Conservation (phyloP, 2,113 vertebrate genomes). For the Herpetotheres cachinnans region DNA sequence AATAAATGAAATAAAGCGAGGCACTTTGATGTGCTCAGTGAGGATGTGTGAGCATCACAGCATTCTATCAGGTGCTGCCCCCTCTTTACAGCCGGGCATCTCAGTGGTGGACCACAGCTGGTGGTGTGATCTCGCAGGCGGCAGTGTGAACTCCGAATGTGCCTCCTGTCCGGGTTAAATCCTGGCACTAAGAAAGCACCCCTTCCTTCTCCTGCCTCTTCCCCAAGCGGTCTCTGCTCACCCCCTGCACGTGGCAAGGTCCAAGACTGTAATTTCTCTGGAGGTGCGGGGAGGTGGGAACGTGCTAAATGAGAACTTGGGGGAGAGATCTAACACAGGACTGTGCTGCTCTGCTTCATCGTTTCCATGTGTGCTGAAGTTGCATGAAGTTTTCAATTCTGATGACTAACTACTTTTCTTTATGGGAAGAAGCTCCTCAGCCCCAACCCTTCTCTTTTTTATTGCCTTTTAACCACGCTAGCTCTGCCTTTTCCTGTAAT, state of each 20-base stretch:
- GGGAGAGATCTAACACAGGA: not conserved
- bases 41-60: not conserved
- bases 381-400: not conserved
- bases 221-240: not conserved
- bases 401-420: slow-evolving; percentile 53
- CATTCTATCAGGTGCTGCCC: not conserved
- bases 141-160: accelerated
- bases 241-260: accelerated
- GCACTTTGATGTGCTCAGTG: not conserved
- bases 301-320: not conserved
- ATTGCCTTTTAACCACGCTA: slow-evolving; percentile 8
- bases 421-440: slow-evolving; percentile 25
- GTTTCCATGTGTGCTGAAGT: slow-evolving; percentile 29
- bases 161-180: not conserved
- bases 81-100: not conserved
- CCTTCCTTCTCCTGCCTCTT: not conserved
- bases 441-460: slow-evolving; percentile 25
- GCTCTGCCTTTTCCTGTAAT: slow-evolving; percentile 62
- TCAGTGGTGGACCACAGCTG: accelerated
- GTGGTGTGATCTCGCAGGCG: accelerated
- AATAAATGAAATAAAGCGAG: not conserved
- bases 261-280: not conserved
- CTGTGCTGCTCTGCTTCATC: not conserved
- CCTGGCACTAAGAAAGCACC: not conserved
- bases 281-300: not conserved